Evolutionary conservation across 2,888 invertebrate species (phyloP).

Genomic region (Apodemia duryi): DNA sequence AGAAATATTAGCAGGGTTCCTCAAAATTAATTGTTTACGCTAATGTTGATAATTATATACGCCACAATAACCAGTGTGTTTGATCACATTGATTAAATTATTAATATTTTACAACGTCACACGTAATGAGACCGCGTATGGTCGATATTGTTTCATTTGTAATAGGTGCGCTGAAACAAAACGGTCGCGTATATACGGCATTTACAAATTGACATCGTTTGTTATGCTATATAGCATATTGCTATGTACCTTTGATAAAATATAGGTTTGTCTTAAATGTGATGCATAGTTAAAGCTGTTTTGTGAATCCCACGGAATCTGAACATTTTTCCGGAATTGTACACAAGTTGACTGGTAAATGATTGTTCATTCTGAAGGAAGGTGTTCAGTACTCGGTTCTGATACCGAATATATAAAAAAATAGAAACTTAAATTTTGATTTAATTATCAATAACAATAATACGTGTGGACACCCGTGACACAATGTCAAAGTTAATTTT

Average conservation of each 20-base stretch:
- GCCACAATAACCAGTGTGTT: constrained; percentile 16
- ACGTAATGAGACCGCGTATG: constrained; percentile 42
- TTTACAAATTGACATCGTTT: constrained; percentile 58
- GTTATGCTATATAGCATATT: constrained; percentile 42
- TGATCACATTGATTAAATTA: constrained; percentile 24
- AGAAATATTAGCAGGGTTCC: not conserved
- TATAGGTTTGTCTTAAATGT: not conserved
- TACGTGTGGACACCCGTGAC: too few species aligned
- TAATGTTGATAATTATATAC: not conserved
- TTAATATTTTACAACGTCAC: constrained; percentile 40
- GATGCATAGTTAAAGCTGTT: too few species aligned
- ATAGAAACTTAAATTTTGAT: too few species aligned
- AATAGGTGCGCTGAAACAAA: constrained; percentile 46
- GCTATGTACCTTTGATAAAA: constrained; percentile 25
- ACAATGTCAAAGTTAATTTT: too few species aligned
- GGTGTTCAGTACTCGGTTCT: too few species aligned
- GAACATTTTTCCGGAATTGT: too few species aligned
- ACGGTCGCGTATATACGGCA: constrained; percentile 50
- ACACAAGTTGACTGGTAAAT: too few species aligned
- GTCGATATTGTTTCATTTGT: constrained; percentile 46
- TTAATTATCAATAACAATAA: too few species aligned
- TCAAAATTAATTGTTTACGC: constrained; percentile 1
- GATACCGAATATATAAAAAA: too few species aligned
- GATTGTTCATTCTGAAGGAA: too few species aligned
- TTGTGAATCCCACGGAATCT: too few species aligned